A percentile compares a stretch with the other conserved stretches of the same genome.
Conservation (phyloP, 2,797 vertebrate species). For the Thalassophryne amazonica region DNA sequence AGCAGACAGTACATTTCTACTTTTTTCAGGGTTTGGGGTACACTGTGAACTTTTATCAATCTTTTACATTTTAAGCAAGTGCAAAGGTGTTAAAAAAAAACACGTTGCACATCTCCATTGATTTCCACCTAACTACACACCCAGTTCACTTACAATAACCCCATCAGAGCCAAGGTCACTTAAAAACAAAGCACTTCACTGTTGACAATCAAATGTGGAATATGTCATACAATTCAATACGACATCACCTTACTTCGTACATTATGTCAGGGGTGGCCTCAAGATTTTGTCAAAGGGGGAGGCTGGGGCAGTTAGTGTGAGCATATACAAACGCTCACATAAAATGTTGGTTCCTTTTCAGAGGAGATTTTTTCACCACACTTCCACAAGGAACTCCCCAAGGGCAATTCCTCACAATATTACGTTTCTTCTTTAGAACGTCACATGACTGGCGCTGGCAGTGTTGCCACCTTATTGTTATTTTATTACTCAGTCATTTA, state of each 20-base stretch:
- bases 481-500: too few relatives aligned
- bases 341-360: too few relatives aligned
- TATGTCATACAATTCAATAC: constrained; percentile 22
- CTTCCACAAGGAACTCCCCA: too few relatives aligned
- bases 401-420: too few relatives aligned
- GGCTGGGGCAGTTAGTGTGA: too few relatives aligned
- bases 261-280: too few relatives aligned
- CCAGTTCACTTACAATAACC: constrained; percentile 28
- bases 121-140: constrained; percentile 20
- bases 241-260: constrained; percentile 24
- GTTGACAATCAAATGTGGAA: constrained; percentile 49
- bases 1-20: constrained; percentile 11
- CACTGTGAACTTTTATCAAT: constrained; percentile 12
- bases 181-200: constrained; percentile 61
- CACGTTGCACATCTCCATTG: constrained; percentile 6
- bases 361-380: too few relatives aligned
- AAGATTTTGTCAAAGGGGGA: too few relatives aligned
- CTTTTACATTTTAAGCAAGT: constrained; percentile 14
- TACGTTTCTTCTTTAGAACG: too few relatives aligned
- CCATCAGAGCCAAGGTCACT: constrained; percentile 64
- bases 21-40: constrained; percentile 13
- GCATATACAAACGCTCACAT: too few relatives aligned
- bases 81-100: constrained; percentile 5
- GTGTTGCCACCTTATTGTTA: too few relatives aligned
- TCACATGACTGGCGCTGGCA: too few relatives aligned